Evolutionary conservation across 2,888 invertebrate species (phyloP), one percentile per base, ranked within the genome.

Genomic region (Drosophila picticornis): DNA sequence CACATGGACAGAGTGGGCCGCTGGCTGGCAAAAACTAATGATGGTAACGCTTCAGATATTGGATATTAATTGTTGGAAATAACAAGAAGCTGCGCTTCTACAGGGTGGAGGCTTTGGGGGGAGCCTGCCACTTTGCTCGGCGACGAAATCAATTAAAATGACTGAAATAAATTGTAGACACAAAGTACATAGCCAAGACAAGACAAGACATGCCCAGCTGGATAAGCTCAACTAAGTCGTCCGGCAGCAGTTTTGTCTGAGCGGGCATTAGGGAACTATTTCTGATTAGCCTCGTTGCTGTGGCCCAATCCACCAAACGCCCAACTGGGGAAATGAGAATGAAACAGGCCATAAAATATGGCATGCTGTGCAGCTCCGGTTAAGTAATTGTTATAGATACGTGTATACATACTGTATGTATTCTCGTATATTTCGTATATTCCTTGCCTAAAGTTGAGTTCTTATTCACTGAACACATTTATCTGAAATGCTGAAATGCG

Each of bases 11-110:
- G 43, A 22, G 10, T 55, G 36, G 55, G 71, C 62, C 57, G 68
- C 48, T 75, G 46, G 40, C 60, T 59, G 59, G 71, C 57, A 66
- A 73, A 79, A 82, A 86, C 84, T 84, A 90, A 90, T 90, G 87
- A 86, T 84, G 81, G 72, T 77, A 75, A 71, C 75, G 51, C 57
- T 69, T 71, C 72, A 69, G 87, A 84, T 88, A 89, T 90, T 89
- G 87, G 77, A 90, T 82, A 88, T 89, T 88, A 88, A 88, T 88
- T 88, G 89, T 84, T 88, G 82, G 87, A 90, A 84, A 82, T 86
- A 82, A 84, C 84, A 88, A 77, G 78, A 78, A 68, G 69, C 69
- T 82, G 71, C 72, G 62, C 43, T 68, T 57, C 46, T 40, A 50
- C 9, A 25, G 9, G 13, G 16, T 16, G 46, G 43, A 2, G 46